These are phyloP conservation scores for Chaetorhynchus papuensis DNA, from an alignment of 2,113 vertebrate genomes.

Conservation along the genomic window DNA sequence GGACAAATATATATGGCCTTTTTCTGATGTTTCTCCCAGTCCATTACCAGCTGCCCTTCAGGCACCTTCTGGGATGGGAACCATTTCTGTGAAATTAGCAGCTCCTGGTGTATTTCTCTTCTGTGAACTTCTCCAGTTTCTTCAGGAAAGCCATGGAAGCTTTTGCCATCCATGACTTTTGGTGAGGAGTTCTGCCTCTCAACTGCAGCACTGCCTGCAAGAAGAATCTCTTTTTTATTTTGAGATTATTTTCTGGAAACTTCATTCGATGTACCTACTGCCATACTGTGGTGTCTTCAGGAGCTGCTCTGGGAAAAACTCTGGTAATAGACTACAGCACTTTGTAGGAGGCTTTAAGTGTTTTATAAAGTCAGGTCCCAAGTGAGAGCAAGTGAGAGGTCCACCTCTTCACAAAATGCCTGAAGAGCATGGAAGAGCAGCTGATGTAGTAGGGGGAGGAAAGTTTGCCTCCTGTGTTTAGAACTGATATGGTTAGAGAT, in stretches of 20 bases:
- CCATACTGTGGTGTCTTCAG: not conserved
- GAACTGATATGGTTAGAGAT: not conserved
- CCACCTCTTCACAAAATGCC: not conserved
- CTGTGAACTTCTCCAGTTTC: not conserved
- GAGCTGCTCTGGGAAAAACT: not conserved
- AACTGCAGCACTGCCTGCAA: not conserved
- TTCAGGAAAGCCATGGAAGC: not conserved
- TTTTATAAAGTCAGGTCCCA: not conserved
- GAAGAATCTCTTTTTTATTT: not conserved
- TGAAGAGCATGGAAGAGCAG: not conserved
- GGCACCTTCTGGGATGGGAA: not conserved
- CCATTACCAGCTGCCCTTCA: not conserved
- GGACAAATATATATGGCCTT: not conserved
- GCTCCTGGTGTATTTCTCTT: not conserved
- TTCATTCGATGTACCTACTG: not conserved
- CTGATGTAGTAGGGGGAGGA: not conserved
- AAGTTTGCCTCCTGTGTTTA: not conserved
- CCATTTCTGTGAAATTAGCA: not conserved
- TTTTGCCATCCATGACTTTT: fast-evolving
- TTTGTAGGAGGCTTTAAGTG: not conserved
- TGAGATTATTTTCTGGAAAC: not conserved
- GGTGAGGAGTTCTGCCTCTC: not conserved
- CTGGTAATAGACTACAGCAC: not conserved
- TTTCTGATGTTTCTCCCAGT: not conserved
- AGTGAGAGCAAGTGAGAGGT: not conserved